Percentiles rank a stretch among this genome's conserved stretches.
phyloP scores from a whole-genome alignment of 2,797 vertebrate genomes.

The Enteromius treurensis region DNA sequence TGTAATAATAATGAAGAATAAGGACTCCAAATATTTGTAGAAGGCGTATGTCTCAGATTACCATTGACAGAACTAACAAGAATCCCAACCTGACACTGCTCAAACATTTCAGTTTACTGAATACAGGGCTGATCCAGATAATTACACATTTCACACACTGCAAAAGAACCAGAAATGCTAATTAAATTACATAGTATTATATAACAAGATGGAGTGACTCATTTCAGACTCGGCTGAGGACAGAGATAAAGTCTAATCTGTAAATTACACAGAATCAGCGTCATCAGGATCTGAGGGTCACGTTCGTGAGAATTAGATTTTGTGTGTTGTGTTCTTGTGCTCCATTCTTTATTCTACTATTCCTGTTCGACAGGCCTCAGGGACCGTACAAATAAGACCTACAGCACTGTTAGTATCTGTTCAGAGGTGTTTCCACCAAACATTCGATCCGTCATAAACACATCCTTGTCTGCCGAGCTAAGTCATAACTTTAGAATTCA shows the following conservation, averaged over 20 bases:
- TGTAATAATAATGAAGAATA: background rate
- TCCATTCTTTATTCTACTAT: background rate
- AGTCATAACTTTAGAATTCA: no score
- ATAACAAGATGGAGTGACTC: background rate
- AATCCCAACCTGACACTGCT: background rate
- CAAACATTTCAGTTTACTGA: background rate
- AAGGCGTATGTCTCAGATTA: background rate
- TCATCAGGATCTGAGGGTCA: background rate
- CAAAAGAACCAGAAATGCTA: background rate
- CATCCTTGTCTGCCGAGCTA: background rate
- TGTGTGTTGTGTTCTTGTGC: background rate
- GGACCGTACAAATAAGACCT: background rate
- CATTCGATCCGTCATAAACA: background rate
- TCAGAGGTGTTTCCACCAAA: background rate
- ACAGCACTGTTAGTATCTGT: background rate
- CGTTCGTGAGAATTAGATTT: background rate
- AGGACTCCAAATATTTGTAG: background rate
- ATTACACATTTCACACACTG: background rate
- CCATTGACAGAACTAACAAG: background rate
- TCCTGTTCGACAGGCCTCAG: background rate
- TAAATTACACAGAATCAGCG: background rate
- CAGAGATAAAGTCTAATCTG: background rate
- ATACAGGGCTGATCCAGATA: background rate
- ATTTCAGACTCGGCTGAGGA: background rate
- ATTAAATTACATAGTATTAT: background rate